These are phyloP conservation scores for Thamnaconus septentrionalis DNA, from an alignment of 2,113 vertebrate species.

Conservation along the genomic window DNA sequence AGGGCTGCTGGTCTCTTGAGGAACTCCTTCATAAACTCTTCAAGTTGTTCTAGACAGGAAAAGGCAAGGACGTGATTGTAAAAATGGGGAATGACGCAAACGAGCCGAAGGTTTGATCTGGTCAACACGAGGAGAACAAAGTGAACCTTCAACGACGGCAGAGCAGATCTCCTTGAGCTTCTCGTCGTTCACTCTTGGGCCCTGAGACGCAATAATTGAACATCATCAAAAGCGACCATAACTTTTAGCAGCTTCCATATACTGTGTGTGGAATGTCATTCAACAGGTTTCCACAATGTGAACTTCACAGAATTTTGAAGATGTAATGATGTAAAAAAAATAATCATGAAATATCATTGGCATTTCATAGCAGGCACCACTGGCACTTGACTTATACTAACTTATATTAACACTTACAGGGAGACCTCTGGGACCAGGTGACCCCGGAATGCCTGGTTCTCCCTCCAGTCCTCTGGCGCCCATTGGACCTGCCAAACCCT, in stretches of 20 bases:
- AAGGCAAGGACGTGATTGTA: neutral
- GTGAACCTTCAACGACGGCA: slow-evolving; percentile 74
- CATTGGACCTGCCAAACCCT: slow-evolving; percentile 73
- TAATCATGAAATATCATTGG: too few relatives aligned
- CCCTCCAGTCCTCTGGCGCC: slow-evolving; percentile 78
- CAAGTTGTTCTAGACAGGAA: slow-evolving; percentile 70
- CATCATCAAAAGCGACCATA: neutral
- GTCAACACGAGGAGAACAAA: neutral
- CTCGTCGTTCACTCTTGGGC: slow-evolving; percentile 74
- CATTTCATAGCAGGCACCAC: too few relatives aligned
- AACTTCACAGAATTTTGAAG: too few relatives aligned
- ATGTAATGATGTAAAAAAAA: too few relatives aligned
- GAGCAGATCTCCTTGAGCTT: slow-evolving; percentile 78
- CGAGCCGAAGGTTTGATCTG: neutral
- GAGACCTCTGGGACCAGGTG: slow-evolving; percentile 75
- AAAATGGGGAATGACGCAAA: neutral
- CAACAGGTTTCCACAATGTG: too few relatives aligned
- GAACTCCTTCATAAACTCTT: slow-evolving; percentile 74
- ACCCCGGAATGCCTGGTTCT: slow-evolving; percentile 68
- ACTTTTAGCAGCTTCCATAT: too few relatives aligned
- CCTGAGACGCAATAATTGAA: slow-evolving; percentile 55
- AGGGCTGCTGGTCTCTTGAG: slow-evolving; percentile 73
- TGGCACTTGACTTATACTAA: too few relatives aligned
- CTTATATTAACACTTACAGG: slow-evolving; percentile 66
- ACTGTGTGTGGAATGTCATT: too few relatives aligned